Base-by-base conservation (phyloP, 2,797 vertebrate genomes). In the Phrynocephalus vlangalii region DNA sequence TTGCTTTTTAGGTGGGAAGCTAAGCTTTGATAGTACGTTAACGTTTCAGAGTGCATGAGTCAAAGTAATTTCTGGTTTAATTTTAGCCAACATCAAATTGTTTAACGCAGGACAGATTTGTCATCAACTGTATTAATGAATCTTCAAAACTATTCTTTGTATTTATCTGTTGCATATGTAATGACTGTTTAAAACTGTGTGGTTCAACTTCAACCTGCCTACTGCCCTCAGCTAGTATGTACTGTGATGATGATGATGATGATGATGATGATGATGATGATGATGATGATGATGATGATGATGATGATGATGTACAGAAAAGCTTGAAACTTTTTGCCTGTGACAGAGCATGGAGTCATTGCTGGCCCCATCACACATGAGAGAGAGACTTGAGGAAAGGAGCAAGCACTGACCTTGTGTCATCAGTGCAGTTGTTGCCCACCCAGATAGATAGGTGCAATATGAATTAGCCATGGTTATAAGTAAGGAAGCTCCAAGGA, bases 1-100 rank as follows among this genome's bases (percentile, higher is more conserved):
- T 48, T 0, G 0, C 71, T 92, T 88, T 78, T 88, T 18, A 81
- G 68, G 6, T n/a, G 80, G 11, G 4, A 71, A 77, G 26, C 4
- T 1, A 75, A 86, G 82, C 38, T 91, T n/a, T 76, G 0, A 56
- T 4, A 28, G 81, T 89, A 68, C 81, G 7, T n/a, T 76, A 6
- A 3, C 81, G 33, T 11, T 0, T 48, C 79, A 63, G 24, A 79
- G 13, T 11, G 48, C 16, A 80, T 5, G 3, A 1, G 0, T 44
- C 18, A 86, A 90, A 89, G 56, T n/a, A 8, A 44, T 63, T 71
- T 80, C 9, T 38, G 85, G 50, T 24, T 44, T 60, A 80, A 72
- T 20, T 44, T 50, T 24, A 80, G 11, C 16, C 15, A 56, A 79
- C 67, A 48, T 92, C 28, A 56, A 52, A 79, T 52, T 26, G 67